A percentile compares a stretch with the other conserved stretches of the same genome.
Conservation (phyloP, 2,113 vertebrate genomes). For the Rallus limicola region DNA sequence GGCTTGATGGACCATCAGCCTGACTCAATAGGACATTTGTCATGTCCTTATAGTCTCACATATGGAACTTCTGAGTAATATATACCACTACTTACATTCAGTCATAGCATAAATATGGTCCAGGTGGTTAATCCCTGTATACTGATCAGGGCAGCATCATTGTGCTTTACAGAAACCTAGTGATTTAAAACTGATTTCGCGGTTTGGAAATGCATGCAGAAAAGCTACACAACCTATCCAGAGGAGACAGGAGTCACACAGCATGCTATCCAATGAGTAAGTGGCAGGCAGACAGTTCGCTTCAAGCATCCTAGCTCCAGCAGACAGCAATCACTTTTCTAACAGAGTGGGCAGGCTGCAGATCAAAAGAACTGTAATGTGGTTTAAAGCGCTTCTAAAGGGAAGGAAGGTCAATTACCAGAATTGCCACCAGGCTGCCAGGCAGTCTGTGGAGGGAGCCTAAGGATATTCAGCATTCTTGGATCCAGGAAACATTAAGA, state of each 20-base stretch:
- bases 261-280: not conserved
- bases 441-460: not conserved
- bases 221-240: not conserved
- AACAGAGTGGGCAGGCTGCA: not conserved
- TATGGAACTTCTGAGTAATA: not conserved
- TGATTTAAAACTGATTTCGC: not conserved
- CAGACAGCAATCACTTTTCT: not conserved
- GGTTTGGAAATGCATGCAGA: not conserved
- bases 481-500: not conserved
- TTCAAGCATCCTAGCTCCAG: not conserved
- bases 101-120: not conserved
- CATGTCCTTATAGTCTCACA: not conserved
- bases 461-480: not conserved
- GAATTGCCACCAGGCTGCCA: not conserved
- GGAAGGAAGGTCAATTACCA: not conserved
- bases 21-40: not conserved
- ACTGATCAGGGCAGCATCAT: not conserved
- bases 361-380: not conserved
- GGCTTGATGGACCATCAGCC: not conserved
- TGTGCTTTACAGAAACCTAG: not conserved
- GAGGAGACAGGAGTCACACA: not conserved
- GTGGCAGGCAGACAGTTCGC: not conserved
- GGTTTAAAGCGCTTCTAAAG: not conserved
- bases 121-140: not conserved
- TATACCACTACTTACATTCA: not conserved